Evolutionary conservation across 2,888 invertebrate genomes (phyloP), one percentile per base, ranked within the genome.

Genomic region (Amphipyra tragopoginis): DNA sequence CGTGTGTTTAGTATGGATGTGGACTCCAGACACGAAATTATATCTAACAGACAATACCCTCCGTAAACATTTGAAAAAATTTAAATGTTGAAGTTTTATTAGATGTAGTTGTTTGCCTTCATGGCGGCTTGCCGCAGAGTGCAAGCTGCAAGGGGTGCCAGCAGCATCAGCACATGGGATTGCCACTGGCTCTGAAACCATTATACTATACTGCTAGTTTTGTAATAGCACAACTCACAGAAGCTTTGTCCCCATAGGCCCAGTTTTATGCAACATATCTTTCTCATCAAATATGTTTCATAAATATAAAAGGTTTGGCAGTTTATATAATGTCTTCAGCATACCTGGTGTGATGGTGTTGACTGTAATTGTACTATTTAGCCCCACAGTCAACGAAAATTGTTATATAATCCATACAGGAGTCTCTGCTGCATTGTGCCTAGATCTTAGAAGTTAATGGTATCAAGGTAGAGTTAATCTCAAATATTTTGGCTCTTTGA

Each of bases 401-500:
- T 92, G 91, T 93, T 93, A 93, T 92, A 89, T 90, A 91, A 91
- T 91, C 90, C 92, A 92, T 94, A 95, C 95, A 94, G 94, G 94
- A 94, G 93, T 94, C 92, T 94, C 94, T 94, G 94, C 94, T 94
- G 95, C 93, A 95, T 94, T 94, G 95, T 95, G 95, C 95, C 95
- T 95, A 95, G 95, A 95, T 94, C 93, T 94, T 95, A 95, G 95
- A 94, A 90, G 91, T 94, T 94, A 94, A 93, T 92, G 91, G 93
- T 94, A 93, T 93, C 92, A 93, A 93, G 92, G 93, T 94, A 94
- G 94, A 93, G 90, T 93, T 92, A 93, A 94, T 94, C 94, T 94
- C 94, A 94, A 90, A 93, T 92, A 92, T 93, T 94, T 94, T 93
- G 93, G 94, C 94, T 94, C 94, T 94, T 94, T 94, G 92, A 94